Percentiles rank a stretch among this genome's conserved stretches.
phyloP scores from a whole-genome alignment of 2,797 vertebrate genomes.

The Acipenser transmontanus region DNA sequence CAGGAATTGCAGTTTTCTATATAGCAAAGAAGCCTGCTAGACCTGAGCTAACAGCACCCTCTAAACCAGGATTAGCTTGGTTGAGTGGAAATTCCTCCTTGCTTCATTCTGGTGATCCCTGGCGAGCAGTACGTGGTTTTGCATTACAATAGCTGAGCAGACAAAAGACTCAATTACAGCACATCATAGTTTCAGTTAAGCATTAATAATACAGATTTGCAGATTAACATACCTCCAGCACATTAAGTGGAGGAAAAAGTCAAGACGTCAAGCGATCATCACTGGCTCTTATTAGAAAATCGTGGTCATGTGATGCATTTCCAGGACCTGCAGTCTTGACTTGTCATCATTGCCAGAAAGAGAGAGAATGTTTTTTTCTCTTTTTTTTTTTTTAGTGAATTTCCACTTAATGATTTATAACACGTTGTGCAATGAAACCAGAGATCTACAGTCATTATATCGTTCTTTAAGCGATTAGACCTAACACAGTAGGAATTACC shows the following conservation, averaged over 20 bases:
- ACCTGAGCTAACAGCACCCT: too few relatives aligned
- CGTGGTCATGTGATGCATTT: background rate
- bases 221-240: background rate
- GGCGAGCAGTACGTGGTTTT: background rate
- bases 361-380: too few relatives aligned
- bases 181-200: background rate
- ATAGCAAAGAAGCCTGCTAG: too few relatives aligned
- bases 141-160: conserved; percentile 2
- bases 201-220: background rate
- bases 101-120: background rate
- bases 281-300: background rate
- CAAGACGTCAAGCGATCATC: background rate
- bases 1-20: too few relatives aligned
- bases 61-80: too few relatives aligned
- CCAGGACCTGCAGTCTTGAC: background rate
- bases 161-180: conserved; percentile 5
- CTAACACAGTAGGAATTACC: background rate
- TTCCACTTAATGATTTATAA: too few relatives aligned
- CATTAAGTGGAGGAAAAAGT: background rate
- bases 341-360: background rate
- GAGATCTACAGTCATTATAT: too few relatives aligned
- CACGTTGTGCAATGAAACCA: too few relatives aligned
- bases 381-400: too few relatives aligned
- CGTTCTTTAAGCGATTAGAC: too few relatives aligned
- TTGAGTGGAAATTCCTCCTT: too few relatives aligned